phyloP scores from a whole-genome alignment of 2,797 vertebrate species.

The Buphagus erythrorhynchus region DNA sequence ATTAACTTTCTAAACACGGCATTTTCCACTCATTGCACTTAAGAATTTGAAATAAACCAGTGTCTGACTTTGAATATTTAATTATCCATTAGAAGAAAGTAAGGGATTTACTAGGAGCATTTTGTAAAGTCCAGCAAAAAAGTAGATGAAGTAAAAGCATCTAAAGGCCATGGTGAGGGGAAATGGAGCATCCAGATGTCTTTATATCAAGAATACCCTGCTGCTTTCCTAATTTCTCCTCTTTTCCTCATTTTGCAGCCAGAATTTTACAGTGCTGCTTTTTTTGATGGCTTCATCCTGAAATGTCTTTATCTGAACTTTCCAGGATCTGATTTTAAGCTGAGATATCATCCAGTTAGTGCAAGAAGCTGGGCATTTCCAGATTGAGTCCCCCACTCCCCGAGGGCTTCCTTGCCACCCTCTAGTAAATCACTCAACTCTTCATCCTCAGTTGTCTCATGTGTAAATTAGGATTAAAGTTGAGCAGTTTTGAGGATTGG shows the following conservation, averaged over 20 bases:
- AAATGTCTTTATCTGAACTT: conserved; percentile 10
- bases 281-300: neutral
- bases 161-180: neutral
- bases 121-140: neutral
- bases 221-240: neutral
- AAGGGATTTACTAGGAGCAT: neutral
- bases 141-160: neutral
- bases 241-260: neutral
- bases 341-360: neutral
- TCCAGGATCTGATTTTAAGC: neutral
- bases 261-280: neutral
- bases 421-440: neutral
- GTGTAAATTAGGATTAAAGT: conserved; percentile 21
- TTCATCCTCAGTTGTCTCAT: neutral
- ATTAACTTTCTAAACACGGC: conserved; percentile 33
- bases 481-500: neutral
- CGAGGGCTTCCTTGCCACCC: neutral
- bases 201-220: neutral
- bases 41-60: conserved; percentile 1
- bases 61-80: conserved; percentile 36
- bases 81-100: neutral
- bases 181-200: neutral
- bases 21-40: conserved; percentile 26
- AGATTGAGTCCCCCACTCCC: neutral
- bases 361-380: neutral